Evolutionary conservation across 2,113 vertebrate genomes (phyloP).

Genomic region (Serinus canaria): DNA sequence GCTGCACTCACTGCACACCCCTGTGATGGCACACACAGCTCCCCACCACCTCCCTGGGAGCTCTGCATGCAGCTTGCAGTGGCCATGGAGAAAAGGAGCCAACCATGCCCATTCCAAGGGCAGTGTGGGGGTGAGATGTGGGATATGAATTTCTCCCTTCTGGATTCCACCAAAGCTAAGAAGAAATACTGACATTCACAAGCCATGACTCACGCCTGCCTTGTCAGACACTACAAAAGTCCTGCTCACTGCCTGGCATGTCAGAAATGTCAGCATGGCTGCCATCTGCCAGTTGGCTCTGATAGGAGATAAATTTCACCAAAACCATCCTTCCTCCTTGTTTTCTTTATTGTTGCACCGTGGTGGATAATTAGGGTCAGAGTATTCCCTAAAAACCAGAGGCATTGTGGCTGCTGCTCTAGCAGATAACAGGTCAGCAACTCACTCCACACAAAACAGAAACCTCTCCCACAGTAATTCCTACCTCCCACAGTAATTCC

Average conservation of each 20-base stretch:
- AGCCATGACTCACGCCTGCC: neutral
- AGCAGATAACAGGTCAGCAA: neutral
- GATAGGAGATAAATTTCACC: neutral
- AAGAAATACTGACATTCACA: slow-evolving; percentile 8
- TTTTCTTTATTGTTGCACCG: neutral
- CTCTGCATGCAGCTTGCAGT: neutral
- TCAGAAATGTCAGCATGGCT: neutral
- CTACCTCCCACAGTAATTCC: neutral
- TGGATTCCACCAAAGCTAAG: neutral
- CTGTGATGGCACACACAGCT: neutral
- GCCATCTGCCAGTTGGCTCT: neutral
- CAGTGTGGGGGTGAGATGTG: neutral
- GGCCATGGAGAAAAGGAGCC: neutral
- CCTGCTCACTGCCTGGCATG: neutral
- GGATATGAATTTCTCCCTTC: neutral
- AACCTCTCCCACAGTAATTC: neutral
- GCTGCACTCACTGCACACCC: rapidly evolving
- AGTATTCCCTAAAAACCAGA: neutral
- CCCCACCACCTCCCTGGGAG: neutral
- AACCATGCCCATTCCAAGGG: neutral
- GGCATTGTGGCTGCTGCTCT: neutral
- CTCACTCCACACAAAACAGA: neutral
- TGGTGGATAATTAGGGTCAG: neutral
- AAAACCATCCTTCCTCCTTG: neutral
- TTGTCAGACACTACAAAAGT: neutral